Conservation (phyloP, 2,113 vertebrate species). For the Laticauda laticaudata region DNA sequence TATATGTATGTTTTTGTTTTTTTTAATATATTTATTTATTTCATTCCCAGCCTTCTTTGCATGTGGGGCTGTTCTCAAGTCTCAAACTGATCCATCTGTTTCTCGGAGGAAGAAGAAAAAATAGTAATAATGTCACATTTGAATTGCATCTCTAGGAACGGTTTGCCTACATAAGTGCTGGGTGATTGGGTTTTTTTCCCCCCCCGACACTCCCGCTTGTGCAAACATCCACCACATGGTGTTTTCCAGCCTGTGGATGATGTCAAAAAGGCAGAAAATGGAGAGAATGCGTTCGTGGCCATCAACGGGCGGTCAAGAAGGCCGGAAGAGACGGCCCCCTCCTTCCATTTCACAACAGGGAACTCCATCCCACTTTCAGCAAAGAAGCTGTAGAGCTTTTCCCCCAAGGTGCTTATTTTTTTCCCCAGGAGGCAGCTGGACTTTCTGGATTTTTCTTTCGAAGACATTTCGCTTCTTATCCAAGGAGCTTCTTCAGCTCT, state of each 20-base stretch:
- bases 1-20: too few relatives aligned
- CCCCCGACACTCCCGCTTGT: too few relatives aligned
- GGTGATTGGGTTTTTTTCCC: too few relatives aligned
- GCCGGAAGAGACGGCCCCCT: not conserved
- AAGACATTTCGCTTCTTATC: too few relatives aligned
- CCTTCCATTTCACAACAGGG: not conserved
- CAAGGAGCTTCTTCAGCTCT: too few relatives aligned
- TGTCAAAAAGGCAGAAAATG: not conserved
- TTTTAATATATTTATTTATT: too few relatives aligned
- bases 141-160: not conserved
- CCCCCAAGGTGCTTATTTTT: too few relatives aligned
- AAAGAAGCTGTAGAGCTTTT: not conserved
- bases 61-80: too few relatives aligned
- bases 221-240: not conserved
- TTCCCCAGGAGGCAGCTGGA: too few relatives aligned
- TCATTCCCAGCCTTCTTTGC: not conserved
- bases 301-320: not conserved
- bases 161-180: not conserved
- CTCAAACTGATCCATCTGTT: constrained; percentile 8
- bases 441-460: too few relatives aligned
- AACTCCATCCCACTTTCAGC: not conserved
- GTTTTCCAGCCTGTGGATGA: not conserved
- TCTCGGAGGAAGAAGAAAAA: not conserved
- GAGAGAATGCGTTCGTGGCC: not conserved
- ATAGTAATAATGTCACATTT: not conserved